Evolutionary conservation across 2,113 vertebrate genomes (phyloP).

Genomic region (Prochilodus magdalenae): DNA sequence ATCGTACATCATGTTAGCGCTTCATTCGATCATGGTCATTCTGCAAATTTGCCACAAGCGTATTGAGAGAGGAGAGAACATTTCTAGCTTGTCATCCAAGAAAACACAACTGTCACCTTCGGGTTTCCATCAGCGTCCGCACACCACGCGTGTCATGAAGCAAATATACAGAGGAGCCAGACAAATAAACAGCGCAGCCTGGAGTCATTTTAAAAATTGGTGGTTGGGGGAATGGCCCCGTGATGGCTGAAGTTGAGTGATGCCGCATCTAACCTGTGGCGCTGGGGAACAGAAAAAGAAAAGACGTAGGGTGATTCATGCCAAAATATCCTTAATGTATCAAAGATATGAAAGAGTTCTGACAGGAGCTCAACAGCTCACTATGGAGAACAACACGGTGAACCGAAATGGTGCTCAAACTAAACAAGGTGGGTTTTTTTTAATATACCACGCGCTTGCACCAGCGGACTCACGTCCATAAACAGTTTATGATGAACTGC

Average conservation of each 20-base stretch:
- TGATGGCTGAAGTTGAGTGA: slow-evolving; percentile 17
- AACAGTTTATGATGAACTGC: slow-evolving; percentile 94
- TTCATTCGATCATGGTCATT: slow-evolving; percentile 36
- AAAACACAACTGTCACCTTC: slow-evolving; percentile 39
- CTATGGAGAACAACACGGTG: slow-evolving; percentile 51
- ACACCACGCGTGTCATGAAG: not conserved
- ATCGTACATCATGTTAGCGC: slow-evolving; percentile 35
- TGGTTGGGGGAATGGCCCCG: slow-evolving; percentile 18
- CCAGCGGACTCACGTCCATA: slow-evolving; percentile 83
- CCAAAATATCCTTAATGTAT: slow-evolving; percentile 52
- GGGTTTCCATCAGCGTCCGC: slow-evolving; percentile 35
- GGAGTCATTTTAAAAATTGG: slow-evolving; percentile 53
- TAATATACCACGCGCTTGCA: slow-evolving; percentile 78
- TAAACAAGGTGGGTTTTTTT: slow-evolving; percentile 67
- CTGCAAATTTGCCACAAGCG: slow-evolving; percentile 31
- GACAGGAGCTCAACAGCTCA: slow-evolving; percentile 77
- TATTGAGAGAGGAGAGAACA: slow-evolving; percentile 11
- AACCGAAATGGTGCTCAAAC: slow-evolving; percentile 89
- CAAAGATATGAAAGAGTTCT: slow-evolving; percentile 87
- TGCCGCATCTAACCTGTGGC: slow-evolving; percentile 42
- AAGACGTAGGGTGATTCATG: slow-evolving; percentile 54
- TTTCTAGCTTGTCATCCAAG: slow-evolving; percentile 35
- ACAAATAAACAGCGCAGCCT: slow-evolving; percentile 51
- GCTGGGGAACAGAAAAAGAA: slow-evolving; percentile 13
- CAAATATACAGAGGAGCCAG: slow-evolving; percentile 49